Evolutionary conservation across 2,113 vertebrate genomes (phyloP).

Genomic region (Gasterosteus aculeatus): DNA sequence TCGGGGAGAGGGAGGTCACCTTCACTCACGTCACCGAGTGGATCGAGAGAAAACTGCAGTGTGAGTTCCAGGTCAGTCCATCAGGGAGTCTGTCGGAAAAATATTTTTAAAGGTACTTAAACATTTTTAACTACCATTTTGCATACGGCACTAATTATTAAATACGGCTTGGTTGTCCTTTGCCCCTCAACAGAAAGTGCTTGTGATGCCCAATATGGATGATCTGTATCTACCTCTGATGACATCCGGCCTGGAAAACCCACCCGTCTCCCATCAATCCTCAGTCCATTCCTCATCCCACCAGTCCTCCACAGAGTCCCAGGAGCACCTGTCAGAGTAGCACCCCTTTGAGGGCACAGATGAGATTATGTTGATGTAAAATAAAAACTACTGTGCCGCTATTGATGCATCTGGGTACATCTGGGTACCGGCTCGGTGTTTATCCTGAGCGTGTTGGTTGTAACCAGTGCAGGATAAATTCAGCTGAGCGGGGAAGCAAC

Average conservation of each 20-base stretch:
- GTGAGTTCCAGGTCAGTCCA: constrained; percentile 86
- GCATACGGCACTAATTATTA: neutral
- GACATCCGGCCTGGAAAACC: constrained; percentile 81
- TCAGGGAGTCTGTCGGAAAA: neutral
- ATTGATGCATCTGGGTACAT: constrained; percentile 17
- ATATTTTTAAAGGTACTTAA: neutral
- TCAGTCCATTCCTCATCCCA: constrained; percentile 73
- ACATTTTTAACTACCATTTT: neutral
- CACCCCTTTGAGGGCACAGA: neutral
- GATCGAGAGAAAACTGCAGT: constrained; percentile 88
- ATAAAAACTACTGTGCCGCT: constrained; percentile 1
- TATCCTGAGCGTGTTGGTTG: neutral
- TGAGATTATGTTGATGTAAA: neutral
- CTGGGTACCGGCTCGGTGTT: neutral
- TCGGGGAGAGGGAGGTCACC: constrained; percentile 87
- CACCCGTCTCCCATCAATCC: constrained; percentile 70
- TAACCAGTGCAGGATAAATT: constrained; percentile 14
- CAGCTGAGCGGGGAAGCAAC: constrained; percentile 1
- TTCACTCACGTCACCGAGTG: constrained; percentile 88
- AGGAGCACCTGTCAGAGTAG: constrained; percentile 72
- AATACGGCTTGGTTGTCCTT: neutral
- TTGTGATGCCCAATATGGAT: constrained; percentile 92
- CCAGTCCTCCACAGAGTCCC: constrained; percentile 70
- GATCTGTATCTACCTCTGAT: constrained; percentile 88
- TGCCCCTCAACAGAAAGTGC: constrained; percentile 80